Conservation (phyloP, 2,888 invertebrate species). For the Epistrophe grossulariae region DNA sequence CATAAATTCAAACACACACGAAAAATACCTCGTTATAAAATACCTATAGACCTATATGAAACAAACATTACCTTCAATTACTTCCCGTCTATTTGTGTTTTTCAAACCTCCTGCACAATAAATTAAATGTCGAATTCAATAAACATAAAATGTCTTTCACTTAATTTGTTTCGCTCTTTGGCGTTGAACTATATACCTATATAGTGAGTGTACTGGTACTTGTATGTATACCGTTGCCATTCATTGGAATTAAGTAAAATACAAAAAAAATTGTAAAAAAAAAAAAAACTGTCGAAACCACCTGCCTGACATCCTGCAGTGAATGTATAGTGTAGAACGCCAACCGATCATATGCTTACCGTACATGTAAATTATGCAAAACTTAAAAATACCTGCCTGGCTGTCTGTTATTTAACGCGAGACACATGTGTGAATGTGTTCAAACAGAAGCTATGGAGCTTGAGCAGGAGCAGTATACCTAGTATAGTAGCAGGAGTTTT, state of each 20-base stretch:
- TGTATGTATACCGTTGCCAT: constrained; percentile 18
- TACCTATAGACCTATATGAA: background rate
- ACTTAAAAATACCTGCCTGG: constrained; percentile 70
- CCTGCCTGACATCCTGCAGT: constrained; percentile 56
- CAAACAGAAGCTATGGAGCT: constrained; percentile 13
- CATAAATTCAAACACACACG: constrained; percentile 14
- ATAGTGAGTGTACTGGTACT: background rate
- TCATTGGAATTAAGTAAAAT: constrained; percentile 45
- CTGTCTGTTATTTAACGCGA: constrained; percentile 70
- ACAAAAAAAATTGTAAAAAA: background rate
- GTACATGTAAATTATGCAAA: constrained; percentile 74
- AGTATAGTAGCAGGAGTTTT: background rate
- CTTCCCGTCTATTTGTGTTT: constrained; percentile 44
- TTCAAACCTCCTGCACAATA: constrained; percentile 55
- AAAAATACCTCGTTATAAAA: background rate
- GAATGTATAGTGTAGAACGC: constrained; percentile 14
- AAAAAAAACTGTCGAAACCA: constrained; percentile 59
- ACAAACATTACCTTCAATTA: constrained; percentile 30
- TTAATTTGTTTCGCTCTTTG: constrained; percentile 57
- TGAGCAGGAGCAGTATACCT: background rate
- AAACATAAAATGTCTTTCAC: constrained; percentile 73
- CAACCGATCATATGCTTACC: constrained; percentile 70
- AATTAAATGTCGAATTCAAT: constrained; percentile 73
- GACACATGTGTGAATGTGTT: constrained; percentile 51
- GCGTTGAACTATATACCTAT: background rate